Conservation (phyloP, 2,113 vertebrate species). For the Guaruba guarouba region DNA sequence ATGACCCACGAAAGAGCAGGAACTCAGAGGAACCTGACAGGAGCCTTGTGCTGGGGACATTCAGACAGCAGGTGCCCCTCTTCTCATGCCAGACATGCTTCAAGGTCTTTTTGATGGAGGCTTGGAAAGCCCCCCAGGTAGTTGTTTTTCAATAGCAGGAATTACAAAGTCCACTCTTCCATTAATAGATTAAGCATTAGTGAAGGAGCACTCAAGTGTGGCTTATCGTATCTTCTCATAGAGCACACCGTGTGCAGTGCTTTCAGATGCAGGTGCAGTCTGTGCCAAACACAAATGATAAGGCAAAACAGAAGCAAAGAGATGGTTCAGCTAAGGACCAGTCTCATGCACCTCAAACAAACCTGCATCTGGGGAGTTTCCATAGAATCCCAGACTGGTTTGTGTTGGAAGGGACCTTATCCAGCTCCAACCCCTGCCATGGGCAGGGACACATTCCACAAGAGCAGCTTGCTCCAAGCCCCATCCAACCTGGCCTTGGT, state of each 20-base stretch:
- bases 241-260: rapidly evolving
- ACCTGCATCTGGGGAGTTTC: neutral
- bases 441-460: neutral
- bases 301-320: neutral
- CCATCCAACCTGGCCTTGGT: neutral
- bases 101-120: neutral
- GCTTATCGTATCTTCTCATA: neutral
- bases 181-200: neutral
- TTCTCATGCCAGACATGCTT: neutral
- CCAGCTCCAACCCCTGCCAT: neutral
- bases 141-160: neutral
- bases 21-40: neutral
- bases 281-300: neutral
- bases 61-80: neutral
- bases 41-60: rapidly evolving
- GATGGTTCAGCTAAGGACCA: neutral
- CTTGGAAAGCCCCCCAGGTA: neutral
- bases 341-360: neutral
- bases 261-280: rapidly evolving
- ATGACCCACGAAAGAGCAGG: neutral
- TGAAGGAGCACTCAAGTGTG: neutral
- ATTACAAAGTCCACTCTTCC: neutral
- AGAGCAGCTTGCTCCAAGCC: neutral
- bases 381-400: neutral
- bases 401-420: neutral